Base-by-base conservation (phyloP, 2,797 vertebrate genomes). In the Microctenopoma stevenorrisi region DNA sequence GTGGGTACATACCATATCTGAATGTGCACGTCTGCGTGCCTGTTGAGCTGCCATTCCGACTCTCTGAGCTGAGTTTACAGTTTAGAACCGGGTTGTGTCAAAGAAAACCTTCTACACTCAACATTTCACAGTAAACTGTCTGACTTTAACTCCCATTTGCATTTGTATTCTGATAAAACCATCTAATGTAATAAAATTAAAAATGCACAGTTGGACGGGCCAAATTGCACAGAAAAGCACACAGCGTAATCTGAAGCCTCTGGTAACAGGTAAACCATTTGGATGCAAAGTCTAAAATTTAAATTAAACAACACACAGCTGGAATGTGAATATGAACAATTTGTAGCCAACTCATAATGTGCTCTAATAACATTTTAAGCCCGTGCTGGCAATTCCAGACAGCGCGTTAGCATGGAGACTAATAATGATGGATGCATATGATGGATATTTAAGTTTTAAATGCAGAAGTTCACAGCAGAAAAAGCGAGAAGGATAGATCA, bases 351-450 rank as follows among this genome's bases (percentile, higher is more conserved):
- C 57, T 66, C 46, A 9, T 72, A 74, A 82, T 82, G 69, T 64
- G 46, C 59, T 61, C 48, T 75, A 56, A 79, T 81, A 70, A 85
- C 60, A 82, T 84, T 82, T 72, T 37, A 61, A 72, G 11, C 60
- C 60, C 52, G 46, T 2, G 11, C 62, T 73, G 76, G 74, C 25
- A 60, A 56, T 57, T 49, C 47, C 51, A 70, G 50, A 78, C 28
- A 49, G 49, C 66, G 84, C 50, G 52, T 67, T 74, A 65, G 59
- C 47, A 60, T 44, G 62, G 60, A 79, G 82, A 75, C 74, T n/a
- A 68, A 78, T 77, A 76, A 82, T 62, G 68, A 79, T 63, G 63
- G 69, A 77, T 65, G 55, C 64, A 33, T 7, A 33, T 33, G 30
- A 33, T 33, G 30, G 30, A 33, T 33, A 33, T 7, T 81, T 71